Base-by-base conservation (phyloP, 2,113 vertebrate genomes). In the Vimba vimba region DNA sequence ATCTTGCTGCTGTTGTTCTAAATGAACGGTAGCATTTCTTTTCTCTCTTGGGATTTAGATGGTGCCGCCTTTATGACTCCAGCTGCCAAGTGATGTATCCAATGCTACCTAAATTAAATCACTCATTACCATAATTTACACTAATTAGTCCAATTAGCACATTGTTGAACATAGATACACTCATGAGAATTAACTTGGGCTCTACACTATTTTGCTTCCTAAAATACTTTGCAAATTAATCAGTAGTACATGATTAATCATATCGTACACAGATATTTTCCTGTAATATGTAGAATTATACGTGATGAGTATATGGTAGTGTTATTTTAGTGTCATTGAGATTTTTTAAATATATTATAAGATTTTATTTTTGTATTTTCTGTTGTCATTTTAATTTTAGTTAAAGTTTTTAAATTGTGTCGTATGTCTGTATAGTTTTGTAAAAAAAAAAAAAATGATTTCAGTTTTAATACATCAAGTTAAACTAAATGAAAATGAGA, bases 141-240 rank as follows among this genome's bases (percentile, higher is more conserved):
- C 64, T 85, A 87, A 86, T 84, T 84, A 84, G 17, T 59, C 25
- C 30, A 73, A 57, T 86, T 76, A 83, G 73, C 43, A 82, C 73
- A 73, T 62, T 80, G 80, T 45, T 62, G 39, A 82, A 60, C 52
- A 81, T 50, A 33, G 69, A 79, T 57, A 23, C 50, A 39, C 76
- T 69, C 83, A 47, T 27, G 71, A 25, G 73, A 83, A 45, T 85
- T 57, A 79, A 62, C 52, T 25, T 4, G 12, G 39, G 19, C 52
- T 45, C 23, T 43, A 79, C 21, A 50, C 36, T 25, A 64, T 50
- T 64, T 47, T 45, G 59, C 39, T 62, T 30, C 39, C 59, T 47
- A 45, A 47, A 30, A 60, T 60, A 79, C 77, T 60, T 79, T 23
- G 33, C 55, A 69, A 50, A 69, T 69, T 1, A 66, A 30, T 81